Base-by-base conservation (phyloP, 2,113 vertebrate species). In the Malaclemys terrapin region DNA sequence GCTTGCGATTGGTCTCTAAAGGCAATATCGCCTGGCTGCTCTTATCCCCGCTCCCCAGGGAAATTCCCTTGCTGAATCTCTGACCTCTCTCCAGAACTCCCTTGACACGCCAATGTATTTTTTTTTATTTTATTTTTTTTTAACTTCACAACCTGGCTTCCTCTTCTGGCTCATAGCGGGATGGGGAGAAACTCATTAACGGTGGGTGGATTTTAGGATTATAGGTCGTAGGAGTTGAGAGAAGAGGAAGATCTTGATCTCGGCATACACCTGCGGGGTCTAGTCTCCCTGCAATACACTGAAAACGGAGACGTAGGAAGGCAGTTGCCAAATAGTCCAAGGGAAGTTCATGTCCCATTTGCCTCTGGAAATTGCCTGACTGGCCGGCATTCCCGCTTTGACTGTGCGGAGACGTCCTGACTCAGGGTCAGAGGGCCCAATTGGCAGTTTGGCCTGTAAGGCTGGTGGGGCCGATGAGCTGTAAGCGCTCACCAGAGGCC, bases 241-340 rank as follows among this genome's bases (percentile, higher is more conserved):
- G 17, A 75, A 11, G 69, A n/a, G 69, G 19, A 20, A 75, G 20
- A 5, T 24, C 19, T 75, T 38, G 69, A 22, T 72, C n/a, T 72
- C 19, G 1, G 17, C 16, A 0, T 38, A 38, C 65, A 69, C 6
- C 10, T n/a, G 7, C 16, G 4, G 19, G 8, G n/a, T n/a, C 69
- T 72, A 72, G n/a, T 38, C 35, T 20, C n/a, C 69, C 35, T 22
- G 35, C 35, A 22, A 9, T 72, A 8, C 20, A 75, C 69, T 42
- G 69, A 24, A 75, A 62, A 62, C 59, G 7, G 57, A 62, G 59
- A 35, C 29, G 29, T 29, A 62, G 29, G 59, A 16, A 62, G 6
- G 29, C 29, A 31, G 31, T 62, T 35, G 29, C 29, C 29, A 62
- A 16, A 35, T 62, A 35, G 14, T 35, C 59, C 59, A 62, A 35